Evolutionary conservation across 1,140 invertebrate species (phyloP), one percentile per base, ranked within the genome.

Genomic region (Drosophila sturtevanti): DNA sequence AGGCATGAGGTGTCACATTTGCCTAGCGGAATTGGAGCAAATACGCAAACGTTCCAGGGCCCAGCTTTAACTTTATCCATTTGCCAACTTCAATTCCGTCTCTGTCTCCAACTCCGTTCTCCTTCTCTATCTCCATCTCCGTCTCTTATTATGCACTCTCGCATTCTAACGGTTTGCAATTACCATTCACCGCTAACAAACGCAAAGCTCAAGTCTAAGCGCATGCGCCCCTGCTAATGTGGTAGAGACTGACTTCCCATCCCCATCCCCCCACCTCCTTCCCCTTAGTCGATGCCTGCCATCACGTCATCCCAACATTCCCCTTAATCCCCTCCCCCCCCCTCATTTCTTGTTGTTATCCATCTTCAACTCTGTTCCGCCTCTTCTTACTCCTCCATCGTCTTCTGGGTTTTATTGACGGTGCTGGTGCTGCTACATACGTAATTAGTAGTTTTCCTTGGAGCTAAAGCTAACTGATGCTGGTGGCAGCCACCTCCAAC

Each of bases 101-200:
- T 31, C 37, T n/a, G 21, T 11, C 35, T 18, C 1, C 24, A 24
- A 24, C 27, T 31, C 27, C 27, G 61, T 68, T 10, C 24, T 5
- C 11, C 7, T 48, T 59, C 21, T 21, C 24, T 12, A 62, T 68
- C 59, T 62, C 70, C 69, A 18, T 9, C 41, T 48, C 70, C 27
- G 7, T 31, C 69, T 78, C 82, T 87, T 82, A 87, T 86, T 86
- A 87, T 87, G 79, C 82, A 67, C 82, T 77, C 82, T 86, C 79
- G 82, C 64, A 87, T 82, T 79, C 81, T 87, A 87, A 87, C 82
- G 82, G 82, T 87, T 74, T 66, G 76, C 82, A 82, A 87, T 87
- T 87, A 87, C 82, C 82, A 87, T 87, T 87, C 82, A 87, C 82
- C 82, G 82, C 82, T 87, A 87, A 58, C 78, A 86, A 86, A 71